Conservation (phyloP, 2,797 vertebrate species). For the Takifugu rubripes region DNA sequence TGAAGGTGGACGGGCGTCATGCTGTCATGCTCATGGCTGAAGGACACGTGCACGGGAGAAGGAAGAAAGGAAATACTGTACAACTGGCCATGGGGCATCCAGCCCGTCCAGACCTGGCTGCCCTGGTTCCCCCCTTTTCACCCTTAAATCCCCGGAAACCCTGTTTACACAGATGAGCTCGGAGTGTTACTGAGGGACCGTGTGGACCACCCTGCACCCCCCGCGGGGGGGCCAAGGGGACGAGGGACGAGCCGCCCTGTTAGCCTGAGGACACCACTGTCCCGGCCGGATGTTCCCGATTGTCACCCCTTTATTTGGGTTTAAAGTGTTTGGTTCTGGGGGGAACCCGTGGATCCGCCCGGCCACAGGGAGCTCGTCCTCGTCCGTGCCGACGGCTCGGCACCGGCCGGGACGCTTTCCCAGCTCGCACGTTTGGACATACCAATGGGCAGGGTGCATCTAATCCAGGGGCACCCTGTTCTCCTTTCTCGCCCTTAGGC, state of each 20-base stretch:
- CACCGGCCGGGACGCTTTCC: slow-evolving; percentile 65
- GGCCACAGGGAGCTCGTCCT: slow-evolving; percentile 76
- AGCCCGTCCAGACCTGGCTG: slow-evolving; percentile 99
- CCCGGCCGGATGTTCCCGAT: slow-evolving; percentile 13
- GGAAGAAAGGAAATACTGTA: slow-evolving; percentile 99
- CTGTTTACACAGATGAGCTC: slow-evolving; percentile 99
- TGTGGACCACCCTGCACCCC: slow-evolving; percentile 65
- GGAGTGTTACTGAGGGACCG: slow-evolving; percentile 90
- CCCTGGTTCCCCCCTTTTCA: slow-evolving; percentile 99
- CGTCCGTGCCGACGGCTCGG: slow-evolving; percentile 54
- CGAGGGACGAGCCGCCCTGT: slow-evolving; percentile 73
- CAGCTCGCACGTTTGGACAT: slow-evolving; percentile 81
- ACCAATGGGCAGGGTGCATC: slow-evolving; percentile 99
- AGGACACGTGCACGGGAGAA: slow-evolving; percentile 66
- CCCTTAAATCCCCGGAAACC: slow-evolving; percentile 99
- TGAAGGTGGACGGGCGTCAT: background rate
- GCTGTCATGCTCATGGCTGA: slow-evolving; percentile 56
- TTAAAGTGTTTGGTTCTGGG: background rate
- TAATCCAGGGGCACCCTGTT: slow-evolving; percentile 99
- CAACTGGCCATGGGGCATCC: slow-evolving; percentile 99
- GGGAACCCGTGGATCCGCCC: slow-evolving; percentile 45
- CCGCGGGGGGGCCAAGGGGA: slow-evolving; percentile 21
- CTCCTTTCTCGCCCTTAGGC: slow-evolving; percentile 99
- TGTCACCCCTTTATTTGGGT: slow-evolving; percentile 5
- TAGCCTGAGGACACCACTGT: slow-evolving; percentile 46